These are phyloP conservation scores for Sycobia sp. DNA, from an alignment of 1,140 invertebrate species.

Conservation along the genomic window DNA sequence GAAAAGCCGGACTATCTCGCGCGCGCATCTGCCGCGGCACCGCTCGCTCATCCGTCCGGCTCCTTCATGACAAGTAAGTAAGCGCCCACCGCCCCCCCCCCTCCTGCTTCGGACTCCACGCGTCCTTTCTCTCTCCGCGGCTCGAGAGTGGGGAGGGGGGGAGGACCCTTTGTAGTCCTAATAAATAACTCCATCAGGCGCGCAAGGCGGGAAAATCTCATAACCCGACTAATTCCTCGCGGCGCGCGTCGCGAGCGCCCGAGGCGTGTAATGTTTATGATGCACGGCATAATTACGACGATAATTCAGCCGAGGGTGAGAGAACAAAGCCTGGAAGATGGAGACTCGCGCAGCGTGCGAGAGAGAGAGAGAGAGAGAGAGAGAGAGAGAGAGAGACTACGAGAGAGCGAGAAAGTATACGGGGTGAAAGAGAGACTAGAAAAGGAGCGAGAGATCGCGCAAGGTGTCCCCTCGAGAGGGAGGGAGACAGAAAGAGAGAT, in stretches of 20 bases:
- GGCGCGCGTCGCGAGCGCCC: not conserved
- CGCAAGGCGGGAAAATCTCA: slow-evolving; percentile 31
- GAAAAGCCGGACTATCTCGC: no score
- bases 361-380: no score
- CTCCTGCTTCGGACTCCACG: slow-evolving; percentile 2
- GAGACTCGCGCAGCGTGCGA: slow-evolving; percentile 10
- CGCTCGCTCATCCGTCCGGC: no score
- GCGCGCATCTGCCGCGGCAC: no score
- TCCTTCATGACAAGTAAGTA: no score
- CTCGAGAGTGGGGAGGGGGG: no score
- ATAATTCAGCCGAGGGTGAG: slow-evolving; percentile 47
- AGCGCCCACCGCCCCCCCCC: not conserved
- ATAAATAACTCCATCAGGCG: slow-evolving; percentile 37
- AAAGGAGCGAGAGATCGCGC: not conserved
- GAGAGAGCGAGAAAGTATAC: no score
- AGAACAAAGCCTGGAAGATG: not conserved
- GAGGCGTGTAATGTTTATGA: slow-evolving; percentile 49
- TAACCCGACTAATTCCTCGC: slow-evolving; percentile 40
- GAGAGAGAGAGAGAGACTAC: no score
- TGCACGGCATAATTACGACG: slow-evolving; percentile 52
- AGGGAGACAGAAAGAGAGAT: no score
- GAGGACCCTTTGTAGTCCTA: slow-evolving; percentile 25
- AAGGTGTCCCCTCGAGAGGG: slow-evolving; percentile 39
- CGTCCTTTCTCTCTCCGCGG: slow-evolving; percentile 1
- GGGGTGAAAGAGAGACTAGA: no score